phyloP scores from a whole-genome alignment of 2,113 vertebrate genomes.

The Ceratotherium simum region DNA sequence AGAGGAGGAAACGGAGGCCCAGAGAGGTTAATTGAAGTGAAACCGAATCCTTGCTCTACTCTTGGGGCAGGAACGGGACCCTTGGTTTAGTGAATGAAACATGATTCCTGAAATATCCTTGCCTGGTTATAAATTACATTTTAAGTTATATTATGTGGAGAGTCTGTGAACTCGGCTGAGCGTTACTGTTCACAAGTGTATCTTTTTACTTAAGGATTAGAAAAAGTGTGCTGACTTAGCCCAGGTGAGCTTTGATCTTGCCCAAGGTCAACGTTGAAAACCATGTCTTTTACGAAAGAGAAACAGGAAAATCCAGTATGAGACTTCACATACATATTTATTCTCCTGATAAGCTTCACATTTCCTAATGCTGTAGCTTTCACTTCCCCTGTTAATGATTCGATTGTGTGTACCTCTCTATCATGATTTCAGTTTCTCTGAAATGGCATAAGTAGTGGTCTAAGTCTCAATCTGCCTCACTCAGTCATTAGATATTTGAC shows the following conservation, averaged over 20 bases:
- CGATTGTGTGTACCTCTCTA: background rate
- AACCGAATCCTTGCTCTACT: background rate
- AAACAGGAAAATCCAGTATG: constrained; percentile 73
- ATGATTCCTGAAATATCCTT: background rate
- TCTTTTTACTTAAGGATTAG: constrained; percentile 73
- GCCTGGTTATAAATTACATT: constrained; percentile 12
- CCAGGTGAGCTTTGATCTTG: constrained; percentile 69
- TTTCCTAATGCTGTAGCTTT: background rate
- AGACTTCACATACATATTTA: constrained; percentile 61
- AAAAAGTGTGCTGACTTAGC: constrained; percentile 60
- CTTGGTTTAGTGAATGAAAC: constrained; percentile 2
- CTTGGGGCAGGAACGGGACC: background rate
- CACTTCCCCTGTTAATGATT: background rate
- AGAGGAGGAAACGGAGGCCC: constrained; percentile 27
- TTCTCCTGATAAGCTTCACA: constrained; percentile 42
- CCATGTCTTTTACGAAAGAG: constrained; percentile 31
- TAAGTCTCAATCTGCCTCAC: background rate
- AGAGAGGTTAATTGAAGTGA: background rate
- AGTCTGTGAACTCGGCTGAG: background rate
- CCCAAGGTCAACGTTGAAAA: constrained; percentile 20
- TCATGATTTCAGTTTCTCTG: background rate
- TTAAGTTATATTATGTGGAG: background rate
- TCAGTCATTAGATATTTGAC: background rate
- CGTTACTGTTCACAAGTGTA: constrained; percentile 60
- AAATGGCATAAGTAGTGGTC: background rate